A percentile compares a stretch with the other conserved stretches of the same genome.
Conservation (phyloP, 30 jellyfish, hydroid and myxozoan genomes). For the Catostylus mosaicus region DNA sequence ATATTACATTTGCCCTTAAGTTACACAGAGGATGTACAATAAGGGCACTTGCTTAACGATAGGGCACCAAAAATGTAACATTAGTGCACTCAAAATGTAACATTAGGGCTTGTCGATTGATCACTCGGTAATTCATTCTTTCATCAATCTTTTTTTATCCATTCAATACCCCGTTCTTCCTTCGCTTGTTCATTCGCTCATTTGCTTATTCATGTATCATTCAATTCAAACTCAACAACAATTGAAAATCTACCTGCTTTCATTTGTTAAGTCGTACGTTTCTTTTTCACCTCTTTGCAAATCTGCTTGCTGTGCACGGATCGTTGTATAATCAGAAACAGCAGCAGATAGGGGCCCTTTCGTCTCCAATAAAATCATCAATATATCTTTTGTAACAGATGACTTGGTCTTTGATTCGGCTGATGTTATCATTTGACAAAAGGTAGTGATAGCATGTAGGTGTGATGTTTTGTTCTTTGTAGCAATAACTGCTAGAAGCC, state of each 20-base stretch:
- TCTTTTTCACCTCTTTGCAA: constrained; percentile 18
- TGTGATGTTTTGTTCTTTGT: neutral
- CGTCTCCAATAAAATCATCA: constrained; percentile 5
- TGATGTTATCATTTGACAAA: constrained; percentile 27
- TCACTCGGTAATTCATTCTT: no score
- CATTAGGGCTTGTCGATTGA: no score
- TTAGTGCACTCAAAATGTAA: no score
- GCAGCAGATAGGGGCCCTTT: constrained; percentile 5
- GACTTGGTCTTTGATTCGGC: constrained; percentile 1
- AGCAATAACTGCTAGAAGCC: neutral
- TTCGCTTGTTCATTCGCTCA: no score
- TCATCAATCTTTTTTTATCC: no score
- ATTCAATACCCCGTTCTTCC: no score
- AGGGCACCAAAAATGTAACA: no score
- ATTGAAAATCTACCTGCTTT: constrained; percentile 63
- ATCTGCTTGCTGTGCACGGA: constrained; percentile 41
- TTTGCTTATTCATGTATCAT: no score
- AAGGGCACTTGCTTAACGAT: no score
- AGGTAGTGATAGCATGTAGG: neutral
- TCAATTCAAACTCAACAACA: no score
- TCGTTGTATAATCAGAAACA: constrained; percentile 17
- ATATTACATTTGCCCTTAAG: no score
- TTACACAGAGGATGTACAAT: no score
- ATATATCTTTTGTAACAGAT: neutral
- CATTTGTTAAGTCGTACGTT: constrained; percentile 44